These are phyloP conservation scores for Harlomillsia oculata DNA, from an alignment of 1,140 invertebrate species.

Conservation along the genomic window DNA sequence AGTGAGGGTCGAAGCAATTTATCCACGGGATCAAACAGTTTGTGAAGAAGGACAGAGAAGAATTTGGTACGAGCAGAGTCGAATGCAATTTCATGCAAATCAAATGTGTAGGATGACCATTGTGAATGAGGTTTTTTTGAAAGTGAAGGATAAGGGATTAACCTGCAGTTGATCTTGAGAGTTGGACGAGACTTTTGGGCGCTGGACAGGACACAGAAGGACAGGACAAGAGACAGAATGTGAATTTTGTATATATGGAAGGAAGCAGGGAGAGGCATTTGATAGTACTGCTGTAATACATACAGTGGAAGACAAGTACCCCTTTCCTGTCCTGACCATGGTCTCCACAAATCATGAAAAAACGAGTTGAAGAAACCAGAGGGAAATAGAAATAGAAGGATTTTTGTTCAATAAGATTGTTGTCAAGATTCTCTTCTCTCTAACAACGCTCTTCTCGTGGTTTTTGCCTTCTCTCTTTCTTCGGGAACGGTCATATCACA, in stretches of 20 bases:
- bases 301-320: conserved; percentile 9
- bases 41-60: conserved; percentile 16
- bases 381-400: conserved; percentile 29
- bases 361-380: conserved; percentile 23
- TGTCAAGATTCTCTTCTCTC: conserved; percentile 30
- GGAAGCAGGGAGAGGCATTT: no score
- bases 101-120: no score
- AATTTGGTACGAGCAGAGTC: conserved; percentile 13
- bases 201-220: not conserved
- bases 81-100: conserved; percentile 35
- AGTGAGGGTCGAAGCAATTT: no score
- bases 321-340: conserved; percentile 18
- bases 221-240: not conserved
- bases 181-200: not conserved
- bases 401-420: conserved; percentile 35
- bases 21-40: not conserved
- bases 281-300: no score
- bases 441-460: conserved; percentile 8
- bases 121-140: no score
- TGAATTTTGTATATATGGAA: conserved; percentile 17
- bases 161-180: no score
- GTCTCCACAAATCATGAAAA: conserved; percentile 29
- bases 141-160: no score
- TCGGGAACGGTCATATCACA: conserved; percentile 27
- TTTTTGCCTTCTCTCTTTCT: conserved; percentile 3